Evolutionary conservation across 1,140 invertebrate species (phyloP), one percentile per base, ranked within the genome.

Genomic region (Aporrectodea caliginosa): DNA sequence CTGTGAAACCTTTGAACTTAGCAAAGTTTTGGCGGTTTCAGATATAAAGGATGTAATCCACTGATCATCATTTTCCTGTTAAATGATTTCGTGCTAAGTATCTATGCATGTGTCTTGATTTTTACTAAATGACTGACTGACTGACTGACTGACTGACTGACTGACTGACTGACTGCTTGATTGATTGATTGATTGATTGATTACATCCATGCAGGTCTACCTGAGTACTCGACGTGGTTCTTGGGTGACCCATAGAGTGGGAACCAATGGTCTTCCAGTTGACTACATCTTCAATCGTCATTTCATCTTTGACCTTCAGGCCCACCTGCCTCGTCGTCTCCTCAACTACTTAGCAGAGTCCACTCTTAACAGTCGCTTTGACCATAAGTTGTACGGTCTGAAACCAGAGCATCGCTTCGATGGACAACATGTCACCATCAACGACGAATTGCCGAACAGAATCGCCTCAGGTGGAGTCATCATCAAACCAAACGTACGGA

Each of bases 361-460:
- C 43, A 58, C 6, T 6, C 6, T 58, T 6, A 84, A 85, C 71
- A 1, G 75, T 33, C 82, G 87, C 30, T 90, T 91, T 82, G 88
- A 90, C 82, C 90, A 91, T 79, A 85, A 87, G 33, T 35, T 85
- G 0, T 91, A 89, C 82, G 83, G 85, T 2, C 79, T 91, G 43
- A 85, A 89, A 78, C 90, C 90, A 22, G 80, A 85, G 31, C 89
- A 91, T 81, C 77, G 85, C 16, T 84, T 89, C 16, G 85, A 88
- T 31, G 82, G 84, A 6, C 90, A 90, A 70, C 90, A 91, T 83
- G 88, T 89, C 0, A 90, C 89, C 69, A 89, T 91, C 27, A 91
- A 91, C 82, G 90, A 91, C 82, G 89, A 90, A 29, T 82, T 91
- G 1, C 88, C 90, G 1, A 89, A 90, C 80, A 85, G 90, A 22